Evolutionary conservation across 2,797 vertebrate genomes (phyloP).

Genomic region (Hydrophis major): DNA sequence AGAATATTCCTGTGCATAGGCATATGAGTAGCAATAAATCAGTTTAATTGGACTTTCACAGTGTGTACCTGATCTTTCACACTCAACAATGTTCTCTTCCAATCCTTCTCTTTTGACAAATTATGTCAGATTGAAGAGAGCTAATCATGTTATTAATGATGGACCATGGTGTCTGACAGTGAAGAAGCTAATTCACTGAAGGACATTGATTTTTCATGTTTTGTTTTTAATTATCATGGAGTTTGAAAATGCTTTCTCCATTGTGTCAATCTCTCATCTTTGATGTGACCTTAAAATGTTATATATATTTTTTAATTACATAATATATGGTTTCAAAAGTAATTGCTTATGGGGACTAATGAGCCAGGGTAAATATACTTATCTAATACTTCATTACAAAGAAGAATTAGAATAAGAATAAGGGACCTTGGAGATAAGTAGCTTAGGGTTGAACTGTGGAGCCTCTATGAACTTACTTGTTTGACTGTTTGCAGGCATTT

Average conservation of each 20-base stretch:
- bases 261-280: not conserved
- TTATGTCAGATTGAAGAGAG: not conserved
- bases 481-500: not conserved
- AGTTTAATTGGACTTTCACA: not conserved
- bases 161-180: not conserved
- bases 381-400: not conserved
- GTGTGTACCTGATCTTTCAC: not conserved
- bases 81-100: not conserved
- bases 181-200: not conserved
- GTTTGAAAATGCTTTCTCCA: not conserved
- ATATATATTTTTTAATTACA: not conserved
- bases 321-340: not conserved
- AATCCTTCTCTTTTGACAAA: not conserved
- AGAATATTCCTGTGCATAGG: not conserved
- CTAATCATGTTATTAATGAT: not conserved
- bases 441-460: not conserved
- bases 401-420: not conserved
- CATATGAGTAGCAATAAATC: not conserved
- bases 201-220: not conserved
- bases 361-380: not conserved
- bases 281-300: not conserved
- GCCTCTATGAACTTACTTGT: not conserved
- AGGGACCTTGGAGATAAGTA: not conserved
- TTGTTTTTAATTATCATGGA: not conserved
- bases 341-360: not conserved